Base-by-base conservation (phyloP, 2,888 invertebrate genomes). In the Amaurobius ferox region DNA sequence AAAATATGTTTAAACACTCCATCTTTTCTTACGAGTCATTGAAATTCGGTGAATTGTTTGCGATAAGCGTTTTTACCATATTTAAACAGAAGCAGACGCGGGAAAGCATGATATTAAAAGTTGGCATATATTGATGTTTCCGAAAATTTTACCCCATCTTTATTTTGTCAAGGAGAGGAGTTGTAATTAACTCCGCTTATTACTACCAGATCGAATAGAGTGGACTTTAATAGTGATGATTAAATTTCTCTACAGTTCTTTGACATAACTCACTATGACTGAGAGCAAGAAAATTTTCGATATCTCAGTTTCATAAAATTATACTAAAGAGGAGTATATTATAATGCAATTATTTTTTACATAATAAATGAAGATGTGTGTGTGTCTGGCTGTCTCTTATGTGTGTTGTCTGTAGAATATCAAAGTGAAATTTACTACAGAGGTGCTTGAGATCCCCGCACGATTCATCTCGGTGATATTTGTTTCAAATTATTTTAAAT, bases 171-270 rank as follows among this genome's bases (percentile, higher is more conserved):
- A 16, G 23, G 30, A 71, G 16, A 35, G 64, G 23, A 39, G 64
- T 39, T 62, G 71, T 64, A 79, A 79, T 79, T 79, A 79, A 62
- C 62, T 64, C n/a, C 44, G 44, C n/a, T 79, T 79, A 79, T 64
- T 79, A 71, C 70, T 28, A 64, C 26, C 30, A 19, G 44, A 79
- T 71, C 64, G 30, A 23, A 76, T 28, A 19, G 30, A 28, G 40
- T 28, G 39, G 23, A 70, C 40, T 40, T 40, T 40, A 28, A 40
- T 11, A 11, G 16, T 7, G n/a, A n/a, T n/a, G 23, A 19, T 19
- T 28, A 30, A 19, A 19, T 32, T 19, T 16, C 28, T 30, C 35
- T 19, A 32, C 3, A 67, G 30, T 67, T 67, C 67, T 35, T n/a
- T 30, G 19, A 16, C 23, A 23, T 19, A 23, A 1, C 13, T 9